Conservation (phyloP, 37 sponge, comb jelly and placozoan genomes). For the Petrosia ficiformis region DNA sequence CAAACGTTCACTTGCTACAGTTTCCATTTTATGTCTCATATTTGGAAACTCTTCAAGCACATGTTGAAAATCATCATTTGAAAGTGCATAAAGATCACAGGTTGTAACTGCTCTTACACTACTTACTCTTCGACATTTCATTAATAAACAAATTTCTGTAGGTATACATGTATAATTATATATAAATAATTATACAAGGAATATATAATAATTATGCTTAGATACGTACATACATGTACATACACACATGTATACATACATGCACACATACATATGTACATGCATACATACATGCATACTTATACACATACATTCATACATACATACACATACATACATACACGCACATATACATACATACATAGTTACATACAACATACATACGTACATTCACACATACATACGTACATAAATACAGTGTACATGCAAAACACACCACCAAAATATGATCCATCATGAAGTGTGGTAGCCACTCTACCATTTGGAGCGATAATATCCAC, state of each 20-base stretch:
- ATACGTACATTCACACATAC: too few species aligned
- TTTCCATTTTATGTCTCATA: constrained; percentile 36
- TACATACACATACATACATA: too few species aligned
- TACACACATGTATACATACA: too few species aligned
- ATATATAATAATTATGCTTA: not conserved
- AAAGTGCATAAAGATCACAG: constrained; percentile 36
- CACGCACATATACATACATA: too few species aligned
- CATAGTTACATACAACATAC: too few species aligned
- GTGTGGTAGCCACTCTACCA: constrained; percentile 19
- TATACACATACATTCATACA: too few species aligned
- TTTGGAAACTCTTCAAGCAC: constrained; percentile 50
- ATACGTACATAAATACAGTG: too few species aligned
- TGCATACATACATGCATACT: too few species aligned
- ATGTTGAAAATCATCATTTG: constrained; percentile 15
- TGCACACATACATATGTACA: too few species aligned
- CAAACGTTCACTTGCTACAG: constrained; percentile 31
- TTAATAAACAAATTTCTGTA: constrained; percentile 63
- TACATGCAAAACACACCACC: too few species aligned
- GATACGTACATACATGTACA: not conserved
- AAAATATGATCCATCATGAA: constrained; percentile 62
- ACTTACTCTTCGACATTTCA: constrained; percentile 40
- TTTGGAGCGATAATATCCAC: constrained; percentile 30
- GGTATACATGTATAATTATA: too few species aligned
- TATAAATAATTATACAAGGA: too few species aligned
- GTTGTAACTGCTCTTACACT: constrained; percentile 43